phyloP scores from a whole-genome alignment of 2,888 invertebrate species.

The Ornithoptera alexandrae region DNA sequence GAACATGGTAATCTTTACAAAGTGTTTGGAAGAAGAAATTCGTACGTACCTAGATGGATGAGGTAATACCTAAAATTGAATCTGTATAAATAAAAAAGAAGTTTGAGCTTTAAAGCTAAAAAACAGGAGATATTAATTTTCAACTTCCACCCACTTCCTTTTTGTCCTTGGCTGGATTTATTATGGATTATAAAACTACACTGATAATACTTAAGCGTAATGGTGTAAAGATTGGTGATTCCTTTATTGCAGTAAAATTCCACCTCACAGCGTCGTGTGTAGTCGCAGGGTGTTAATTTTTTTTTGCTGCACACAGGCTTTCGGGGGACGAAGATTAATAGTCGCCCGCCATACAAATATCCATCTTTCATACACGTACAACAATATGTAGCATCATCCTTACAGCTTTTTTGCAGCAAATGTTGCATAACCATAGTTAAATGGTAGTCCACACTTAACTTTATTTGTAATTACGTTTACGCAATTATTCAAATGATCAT shows the following conservation, averaged over 20 bases:
- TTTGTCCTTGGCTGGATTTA: not conserved
- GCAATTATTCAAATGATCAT: not conserved
- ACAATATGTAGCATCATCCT: conserved; percentile 27
- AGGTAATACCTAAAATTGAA: too few relatives aligned
- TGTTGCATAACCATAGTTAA: not conserved
- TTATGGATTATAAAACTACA: not conserved
- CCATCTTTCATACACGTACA: conserved; percentile 44
- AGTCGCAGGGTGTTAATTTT: conserved; percentile 43
- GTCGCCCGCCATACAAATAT: conserved; percentile 59
- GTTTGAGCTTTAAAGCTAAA: too few relatives aligned
- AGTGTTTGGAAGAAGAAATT: too few relatives aligned
- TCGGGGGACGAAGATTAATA: conserved; percentile 70
- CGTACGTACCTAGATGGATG: too few relatives aligned
- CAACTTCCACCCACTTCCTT: not conserved
- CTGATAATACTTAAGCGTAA: not conserved
- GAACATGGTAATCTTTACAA: too few relatives aligned
- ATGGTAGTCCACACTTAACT: not conserved
- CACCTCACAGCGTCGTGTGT: conserved; percentile 32
- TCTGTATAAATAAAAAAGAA: too few relatives aligned
- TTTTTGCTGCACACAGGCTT: conserved; percentile 66
- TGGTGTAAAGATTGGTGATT: not conserved
- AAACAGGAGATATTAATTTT: too few relatives aligned
- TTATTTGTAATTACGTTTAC: not conserved
- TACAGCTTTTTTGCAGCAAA: not conserved
- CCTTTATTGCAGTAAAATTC: conserved; percentile 6